phyloP scores from a whole-genome alignment of 2,113 vertebrate species.

The Toxotes jaculatrix region DNA sequence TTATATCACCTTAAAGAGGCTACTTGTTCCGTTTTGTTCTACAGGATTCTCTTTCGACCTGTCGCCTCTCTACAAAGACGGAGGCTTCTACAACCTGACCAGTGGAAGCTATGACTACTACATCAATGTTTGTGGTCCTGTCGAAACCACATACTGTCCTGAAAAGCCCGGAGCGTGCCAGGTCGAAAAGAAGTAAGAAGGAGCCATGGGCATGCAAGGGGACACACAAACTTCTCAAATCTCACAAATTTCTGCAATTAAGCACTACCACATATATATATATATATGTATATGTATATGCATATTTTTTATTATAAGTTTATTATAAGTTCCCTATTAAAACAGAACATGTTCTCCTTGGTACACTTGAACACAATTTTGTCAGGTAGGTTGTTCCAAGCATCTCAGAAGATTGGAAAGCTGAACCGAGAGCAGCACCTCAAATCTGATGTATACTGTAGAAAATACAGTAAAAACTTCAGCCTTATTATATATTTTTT shows the following conservation, averaged over 20 bases:
- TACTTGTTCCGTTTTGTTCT: not conserved
- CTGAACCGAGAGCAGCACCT: no score
- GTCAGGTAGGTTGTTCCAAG: no score
- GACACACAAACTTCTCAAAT: not conserved
- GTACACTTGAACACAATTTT: not conserved
- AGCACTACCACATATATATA: no score
- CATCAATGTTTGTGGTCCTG: slow-evolving; percentile 89
- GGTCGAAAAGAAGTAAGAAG: slow-evolving; percentile 82
- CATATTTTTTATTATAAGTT: no score
- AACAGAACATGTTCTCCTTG: not conserved
- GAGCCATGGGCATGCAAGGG: not conserved
- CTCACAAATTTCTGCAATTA: no score
- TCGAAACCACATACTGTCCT: slow-evolving; percentile 78
- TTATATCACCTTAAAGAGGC: no score
- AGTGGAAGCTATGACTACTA: slow-evolving; percentile 85
- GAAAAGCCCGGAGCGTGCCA: slow-evolving; percentile 90
- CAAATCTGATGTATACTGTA: no score
- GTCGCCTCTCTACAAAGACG: slow-evolving; percentile 86
- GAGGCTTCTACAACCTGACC: slow-evolving; percentile 80
- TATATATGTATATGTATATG: no score
- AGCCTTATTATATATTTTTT: not conserved
- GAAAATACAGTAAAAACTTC: not conserved
- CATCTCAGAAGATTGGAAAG: no score
- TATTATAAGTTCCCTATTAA: no score
- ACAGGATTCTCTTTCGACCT: slow-evolving; percentile 91